Evolutionary conservation across 1,140 invertebrate species (phyloP), one percentile per base, ranked within the genome.

Genomic region (Augochlora pura): DNA sequence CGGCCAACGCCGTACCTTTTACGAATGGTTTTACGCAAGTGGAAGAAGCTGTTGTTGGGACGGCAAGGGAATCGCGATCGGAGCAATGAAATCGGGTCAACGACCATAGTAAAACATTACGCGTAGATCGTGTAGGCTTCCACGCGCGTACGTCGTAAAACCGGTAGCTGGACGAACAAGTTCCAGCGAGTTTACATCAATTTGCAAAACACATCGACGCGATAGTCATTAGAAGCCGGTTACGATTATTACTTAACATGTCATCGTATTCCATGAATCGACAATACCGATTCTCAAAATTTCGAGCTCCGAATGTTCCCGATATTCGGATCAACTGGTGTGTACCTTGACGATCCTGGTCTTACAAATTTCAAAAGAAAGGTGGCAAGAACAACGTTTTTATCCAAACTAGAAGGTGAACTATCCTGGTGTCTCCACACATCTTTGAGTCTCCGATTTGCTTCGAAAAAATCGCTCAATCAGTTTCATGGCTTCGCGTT

Each of bases 171-270:
- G 59, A 39, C 65, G 39, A 67, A 73, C 39, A 59, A 67, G 52
- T 80, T 65, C 69, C 18, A 63, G 76, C 69, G 67, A 80, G 85
- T 89, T 88, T 86, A 82, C 81, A 74, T 87, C 76, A 77, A 84
- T 88, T 87, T 84, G 75, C 71, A 89, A 86, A 90, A 88, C 77
- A 32, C 83, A 18, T 14, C 72, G 75, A 62, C 75, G 80, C 75
- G 69, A 75, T 72, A 73, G 70, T 75, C 80, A 81, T 86, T 83
- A 85, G 86, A 87, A 86, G 88, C 86, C 89, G 86, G 87, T 86
- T 80, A n/a, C n/a, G n/a, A n/a, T n/a, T n/a, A n/a, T n/a, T n/a
- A n/a, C n/a, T n/a, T n/a, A n/a, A n/a, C n/a, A n/a, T n/a, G n/a
- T n/a, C n/a, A n/a, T n/a, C n/a, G n/a, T n/a, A n/a, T n/a, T n/a